These are phyloP conservation scores for Piaya cayana DNA, from an alignment of 2,113 vertebrate species.

Conservation along the genomic window DNA sequence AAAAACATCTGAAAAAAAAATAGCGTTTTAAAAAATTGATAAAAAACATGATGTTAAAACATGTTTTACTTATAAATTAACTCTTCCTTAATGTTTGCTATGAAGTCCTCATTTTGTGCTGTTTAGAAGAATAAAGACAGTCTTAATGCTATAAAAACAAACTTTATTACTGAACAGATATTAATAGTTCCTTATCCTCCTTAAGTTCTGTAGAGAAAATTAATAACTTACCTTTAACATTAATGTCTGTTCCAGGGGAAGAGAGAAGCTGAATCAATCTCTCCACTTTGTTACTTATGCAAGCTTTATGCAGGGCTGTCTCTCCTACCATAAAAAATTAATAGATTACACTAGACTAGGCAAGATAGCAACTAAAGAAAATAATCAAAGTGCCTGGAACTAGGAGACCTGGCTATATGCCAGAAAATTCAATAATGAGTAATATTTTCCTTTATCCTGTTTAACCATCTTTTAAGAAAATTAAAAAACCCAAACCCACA, in stretches of 20 bases:
- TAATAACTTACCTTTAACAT: slow-evolving; percentile 88
- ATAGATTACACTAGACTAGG: slow-evolving; percentile 76
- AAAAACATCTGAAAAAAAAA: not conserved
- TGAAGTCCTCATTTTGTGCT: not conserved
- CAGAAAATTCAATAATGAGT: slow-evolving; percentile 74
- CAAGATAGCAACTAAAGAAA: slow-evolving; percentile 76
- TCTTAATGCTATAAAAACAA: not conserved
- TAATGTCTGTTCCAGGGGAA: slow-evolving; percentile 87
- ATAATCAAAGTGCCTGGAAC: slow-evolving; percentile 77
- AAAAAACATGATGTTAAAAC: not conserved
- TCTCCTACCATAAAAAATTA: slow-evolving; percentile 89
- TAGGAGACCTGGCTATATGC: slow-evolving; percentile 66
- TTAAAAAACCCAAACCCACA: slow-evolving; percentile 25
- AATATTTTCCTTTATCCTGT: slow-evolving; percentile 70
- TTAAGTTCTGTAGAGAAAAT: slow-evolving; percentile 49
- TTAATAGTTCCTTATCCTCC: not conserved
- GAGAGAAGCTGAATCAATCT: slow-evolving; percentile 86
- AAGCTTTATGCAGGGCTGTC: slow-evolving; percentile 91
- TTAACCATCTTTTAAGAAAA: slow-evolving; percentile 67
- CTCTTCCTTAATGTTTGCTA: not conserved
- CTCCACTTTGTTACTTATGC: slow-evolving; percentile 92
- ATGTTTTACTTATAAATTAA: not conserved
- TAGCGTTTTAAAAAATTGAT: not conserved
- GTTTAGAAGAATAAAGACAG: not conserved
- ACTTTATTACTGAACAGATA: not conserved